Percentiles rank a stretch among this genome's conserved stretches.
Conservation (phyloP, 2,113 vertebrate genomes). For the Sisor rabdophorus region DNA sequence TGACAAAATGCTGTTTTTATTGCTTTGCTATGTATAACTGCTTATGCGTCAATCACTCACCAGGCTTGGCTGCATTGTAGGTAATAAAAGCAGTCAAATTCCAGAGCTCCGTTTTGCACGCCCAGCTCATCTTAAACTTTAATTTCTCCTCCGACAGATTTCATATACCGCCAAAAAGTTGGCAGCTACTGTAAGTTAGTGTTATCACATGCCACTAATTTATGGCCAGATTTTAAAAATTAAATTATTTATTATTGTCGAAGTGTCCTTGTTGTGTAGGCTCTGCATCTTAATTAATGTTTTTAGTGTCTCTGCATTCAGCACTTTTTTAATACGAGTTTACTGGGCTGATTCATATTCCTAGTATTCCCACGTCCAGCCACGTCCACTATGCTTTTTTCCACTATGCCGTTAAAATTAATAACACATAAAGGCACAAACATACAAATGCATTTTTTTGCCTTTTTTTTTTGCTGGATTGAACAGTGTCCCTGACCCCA, state of each 20-base stretch:
- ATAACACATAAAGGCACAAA: background rate
- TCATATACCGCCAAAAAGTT: conserved; percentile 38
- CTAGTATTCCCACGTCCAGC: background rate
- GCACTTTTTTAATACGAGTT: background rate
- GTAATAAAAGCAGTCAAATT: conserved; percentile 3
- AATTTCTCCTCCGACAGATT: conserved; percentile 50
- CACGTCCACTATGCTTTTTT: background rate
- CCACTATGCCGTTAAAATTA: background rate
- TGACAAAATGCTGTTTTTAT: background rate
- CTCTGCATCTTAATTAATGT: conserved; percentile 7
- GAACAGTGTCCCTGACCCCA: conserved; percentile 9
- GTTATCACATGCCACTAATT: conserved; percentile 15
- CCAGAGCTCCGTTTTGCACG: background rate
- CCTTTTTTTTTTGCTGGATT: background rate
- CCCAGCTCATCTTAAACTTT: conserved; percentile 11
- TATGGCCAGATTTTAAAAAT: background rate
- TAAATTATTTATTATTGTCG: too few relatives aligned
- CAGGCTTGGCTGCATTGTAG: background rate
- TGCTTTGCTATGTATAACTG: background rate
- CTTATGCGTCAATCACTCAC: background rate
- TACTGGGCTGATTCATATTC: background rate
- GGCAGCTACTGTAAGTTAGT: conserved; percentile 36
- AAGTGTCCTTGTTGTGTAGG: background rate
- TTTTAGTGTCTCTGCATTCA: background rate
- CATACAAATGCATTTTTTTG: background rate